phyloP scores from a whole-genome alignment of 2,888 invertebrate species.

The Plebejus argus region DNA sequence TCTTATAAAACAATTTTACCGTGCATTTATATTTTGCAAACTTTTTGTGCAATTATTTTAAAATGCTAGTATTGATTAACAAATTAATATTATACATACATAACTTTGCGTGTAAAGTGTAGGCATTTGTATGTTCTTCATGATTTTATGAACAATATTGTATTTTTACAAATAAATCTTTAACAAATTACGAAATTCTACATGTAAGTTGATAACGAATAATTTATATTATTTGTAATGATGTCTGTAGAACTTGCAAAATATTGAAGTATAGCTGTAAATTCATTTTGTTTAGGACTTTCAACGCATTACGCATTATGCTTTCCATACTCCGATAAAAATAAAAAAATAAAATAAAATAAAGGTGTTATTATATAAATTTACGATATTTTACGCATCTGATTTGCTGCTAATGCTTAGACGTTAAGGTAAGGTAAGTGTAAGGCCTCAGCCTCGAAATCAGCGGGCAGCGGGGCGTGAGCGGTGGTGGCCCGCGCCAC shows the following conservation, averaged over 20 bases:
- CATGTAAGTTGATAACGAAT: too few relatives aligned
- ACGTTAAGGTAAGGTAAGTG: background rate
- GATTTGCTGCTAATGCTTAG: background rate
- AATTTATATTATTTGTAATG: background rate
- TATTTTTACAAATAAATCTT: background rate
- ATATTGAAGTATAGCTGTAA: background rate
- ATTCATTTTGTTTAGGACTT: background rate
- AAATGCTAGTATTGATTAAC: too few relatives aligned
- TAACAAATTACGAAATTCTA: background rate
- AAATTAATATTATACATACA: too few relatives aligned
- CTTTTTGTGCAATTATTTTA: background rate
- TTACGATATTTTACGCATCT: background rate
- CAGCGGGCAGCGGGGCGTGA: too few relatives aligned
- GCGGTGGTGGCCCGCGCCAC: too few relatives aligned
- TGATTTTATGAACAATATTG: background rate
- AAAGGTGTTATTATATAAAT: background rate
- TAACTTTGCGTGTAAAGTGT: background rate
- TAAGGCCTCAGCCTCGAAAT: background rate
- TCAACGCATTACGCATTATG: background rate
- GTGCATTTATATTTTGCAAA: background rate
- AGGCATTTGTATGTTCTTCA: background rate
- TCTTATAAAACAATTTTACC: background rate
- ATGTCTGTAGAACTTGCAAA: background rate
- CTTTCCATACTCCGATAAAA: conserved; percentile 10
- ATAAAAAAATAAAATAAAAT: background rate